Conservation (phyloP, 2,888 invertebrate species). For the Macrosiphum euphorbiae region DNA sequence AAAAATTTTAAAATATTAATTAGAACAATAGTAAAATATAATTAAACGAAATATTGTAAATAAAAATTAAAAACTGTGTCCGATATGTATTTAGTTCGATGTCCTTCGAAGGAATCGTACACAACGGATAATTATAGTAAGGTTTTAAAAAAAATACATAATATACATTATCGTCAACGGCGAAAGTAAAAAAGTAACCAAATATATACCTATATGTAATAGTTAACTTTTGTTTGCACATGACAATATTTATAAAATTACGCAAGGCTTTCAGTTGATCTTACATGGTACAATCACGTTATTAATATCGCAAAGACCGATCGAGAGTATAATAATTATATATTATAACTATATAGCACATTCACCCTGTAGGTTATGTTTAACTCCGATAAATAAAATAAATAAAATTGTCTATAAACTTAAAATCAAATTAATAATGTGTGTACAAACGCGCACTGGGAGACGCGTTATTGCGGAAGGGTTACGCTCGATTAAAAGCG, state of each 20-base stretch:
- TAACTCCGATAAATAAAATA: background rate
- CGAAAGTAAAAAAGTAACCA: background rate
- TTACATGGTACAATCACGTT: background rate
- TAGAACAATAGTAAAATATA: background rate
- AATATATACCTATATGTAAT: background rate
- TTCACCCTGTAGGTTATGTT: background rate
- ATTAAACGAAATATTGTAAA: background rate
- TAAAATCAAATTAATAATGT: background rate
- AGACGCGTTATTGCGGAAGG: background rate
- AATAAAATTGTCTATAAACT: background rate
- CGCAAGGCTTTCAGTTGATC: accelerated
- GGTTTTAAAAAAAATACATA: background rate
- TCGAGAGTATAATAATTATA: background rate
- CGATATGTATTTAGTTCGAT: background rate
- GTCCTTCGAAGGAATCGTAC: background rate
- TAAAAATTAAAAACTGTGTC: background rate
- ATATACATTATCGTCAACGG: background rate
- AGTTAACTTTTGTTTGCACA: background rate
- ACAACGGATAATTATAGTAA: background rate
- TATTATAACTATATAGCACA: background rate
- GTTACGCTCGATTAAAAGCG: background rate
- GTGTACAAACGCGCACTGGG: background rate
- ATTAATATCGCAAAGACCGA: background rate
- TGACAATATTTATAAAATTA: background rate
- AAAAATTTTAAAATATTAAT: too few relatives aligned